phyloP scores from a whole-genome alignment of 2,888 invertebrate species.

The Drosophila gaucha region DNA sequence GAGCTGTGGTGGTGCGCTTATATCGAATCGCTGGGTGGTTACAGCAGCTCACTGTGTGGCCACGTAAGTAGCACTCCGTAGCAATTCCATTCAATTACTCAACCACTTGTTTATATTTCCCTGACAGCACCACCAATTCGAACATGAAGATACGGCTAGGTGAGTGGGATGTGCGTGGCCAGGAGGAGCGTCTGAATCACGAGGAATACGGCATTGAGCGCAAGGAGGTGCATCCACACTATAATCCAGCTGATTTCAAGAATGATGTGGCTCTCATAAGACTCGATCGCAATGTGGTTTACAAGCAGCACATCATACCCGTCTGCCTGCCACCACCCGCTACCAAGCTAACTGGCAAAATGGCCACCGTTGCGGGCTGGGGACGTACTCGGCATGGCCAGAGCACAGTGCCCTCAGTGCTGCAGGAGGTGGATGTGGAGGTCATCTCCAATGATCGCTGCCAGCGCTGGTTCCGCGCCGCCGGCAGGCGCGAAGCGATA shows the following conservation, averaged over 20 bases:
- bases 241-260: conserved; percentile 95
- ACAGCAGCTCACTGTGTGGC: conserved; percentile 97
- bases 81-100: neutral
- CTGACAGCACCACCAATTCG: conserved; percentile 92
- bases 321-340: conserved; percentile 94
- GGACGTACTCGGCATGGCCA: conserved; percentile 95
- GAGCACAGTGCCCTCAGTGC: conserved; percentile 93
- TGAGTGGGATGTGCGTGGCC: conserved; percentile 96
- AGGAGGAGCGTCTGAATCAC: conserved; percentile 92
- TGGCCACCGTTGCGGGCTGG: conserved; percentile 97
- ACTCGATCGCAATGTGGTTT: conserved; percentile 91
- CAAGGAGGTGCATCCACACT: conserved; percentile 95
- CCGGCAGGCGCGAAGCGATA: conserved; percentile 95
- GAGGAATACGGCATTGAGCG: conserved; percentile 95
- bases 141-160: conserved; percentile 95
- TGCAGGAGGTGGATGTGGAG: conserved; percentile 94
- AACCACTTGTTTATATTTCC: too few relatives aligned
- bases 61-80: conserved; percentile 88
- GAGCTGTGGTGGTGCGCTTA: conserved; percentile 95
- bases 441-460: conserved; percentile 95
- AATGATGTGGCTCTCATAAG: conserved; percentile 95
- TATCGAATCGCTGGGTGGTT: conserved; percentile 96
- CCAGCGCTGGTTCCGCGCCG: conserved; percentile 96
- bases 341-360: conserved; percentile 92
- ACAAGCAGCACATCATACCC: conserved; percentile 96